Percentiles rank a stretch among this genome's conserved stretches.
These are phyloP conservation scores for Dicrostonyx torquatus DNA, from an alignment of 2,797 vertebrate genomes.

Conservation along the genomic window DNA sequence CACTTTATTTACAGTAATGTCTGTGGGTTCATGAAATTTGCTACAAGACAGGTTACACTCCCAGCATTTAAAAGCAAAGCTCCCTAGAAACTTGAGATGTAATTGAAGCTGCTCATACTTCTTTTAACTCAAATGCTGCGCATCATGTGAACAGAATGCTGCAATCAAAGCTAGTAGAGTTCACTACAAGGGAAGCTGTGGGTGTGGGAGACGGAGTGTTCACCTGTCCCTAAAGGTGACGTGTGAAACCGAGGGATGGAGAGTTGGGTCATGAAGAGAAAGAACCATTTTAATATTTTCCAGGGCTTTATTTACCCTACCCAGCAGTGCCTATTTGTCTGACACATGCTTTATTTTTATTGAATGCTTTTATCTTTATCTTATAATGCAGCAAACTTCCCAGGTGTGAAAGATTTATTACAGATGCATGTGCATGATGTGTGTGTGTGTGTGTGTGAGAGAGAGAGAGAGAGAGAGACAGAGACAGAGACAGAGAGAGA, in stretches of 20 bases:
- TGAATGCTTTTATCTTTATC: background rate
- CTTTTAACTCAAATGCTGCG: constrained; percentile 58
- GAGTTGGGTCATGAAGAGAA: background rate
- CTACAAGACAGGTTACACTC: constrained; percentile 82
- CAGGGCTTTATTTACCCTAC: background rate
- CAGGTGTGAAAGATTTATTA: background rate
- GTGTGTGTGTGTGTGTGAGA: background rate
- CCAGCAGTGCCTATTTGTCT: background rate
- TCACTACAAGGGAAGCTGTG: constrained; percentile 59
- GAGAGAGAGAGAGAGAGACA: no score
- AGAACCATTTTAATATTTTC: background rate
- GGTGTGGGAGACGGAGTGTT: background rate
- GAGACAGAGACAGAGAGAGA: no score
- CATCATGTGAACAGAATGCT: background rate
- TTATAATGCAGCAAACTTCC: constrained; percentile 24
- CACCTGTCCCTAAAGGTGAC: constrained; percentile 29
- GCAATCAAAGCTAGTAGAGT: constrained; percentile 51
- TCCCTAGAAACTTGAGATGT: constrained; percentile 70
- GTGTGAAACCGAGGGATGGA: background rate
- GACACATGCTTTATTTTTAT: background rate
- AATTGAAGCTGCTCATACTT: constrained; percentile 37
- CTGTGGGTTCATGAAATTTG: constrained; percentile 78
- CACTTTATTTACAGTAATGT: constrained; percentile 74
- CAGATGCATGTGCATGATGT: background rate
- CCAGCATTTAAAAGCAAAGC: constrained; percentile 80